phyloP scores from a whole-genome alignment of 1,140 invertebrate genomes.

The Eumaeus atala region DNA sequence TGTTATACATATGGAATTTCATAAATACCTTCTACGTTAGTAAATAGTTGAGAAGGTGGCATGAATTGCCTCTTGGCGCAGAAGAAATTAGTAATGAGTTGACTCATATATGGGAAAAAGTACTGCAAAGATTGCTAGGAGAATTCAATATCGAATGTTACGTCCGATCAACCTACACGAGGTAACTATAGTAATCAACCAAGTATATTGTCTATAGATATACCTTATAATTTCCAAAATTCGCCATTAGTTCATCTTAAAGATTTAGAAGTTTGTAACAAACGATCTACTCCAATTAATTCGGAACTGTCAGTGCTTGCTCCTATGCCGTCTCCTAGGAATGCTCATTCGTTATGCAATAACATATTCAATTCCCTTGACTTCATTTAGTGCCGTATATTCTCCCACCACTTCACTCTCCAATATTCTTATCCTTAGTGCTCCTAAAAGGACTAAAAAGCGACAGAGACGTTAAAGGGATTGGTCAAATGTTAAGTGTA shows the following conservation, averaged over 20 bases:
- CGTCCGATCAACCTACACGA: conserved; percentile 4
- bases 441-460: conserved; percentile 14
- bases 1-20: neutral
- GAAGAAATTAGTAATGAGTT: conserved; percentile 12
- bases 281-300: too few relatives aligned
- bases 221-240: conserved; percentile 11
- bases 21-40: conserved; percentile 5
- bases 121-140: neutral
- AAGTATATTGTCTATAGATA: conserved; percentile 11
- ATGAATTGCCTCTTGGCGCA: conserved; percentile 11
- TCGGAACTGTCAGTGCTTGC: neutral
- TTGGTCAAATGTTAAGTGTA: conserved; percentile 10
- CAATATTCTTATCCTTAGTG: too few relatives aligned
- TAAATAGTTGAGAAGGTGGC: neutral
- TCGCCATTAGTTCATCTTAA: too few relatives aligned
- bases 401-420: neutral
- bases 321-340: conserved; percentile 14
- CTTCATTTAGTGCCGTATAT: conserved; percentile 1
- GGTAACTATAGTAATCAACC: conserved; percentile 12
- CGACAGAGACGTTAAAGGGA: conserved; percentile 12
- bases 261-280: too few relatives aligned
- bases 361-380: conserved; percentile 1
- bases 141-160: conserved; percentile 11
- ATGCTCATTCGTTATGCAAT: conserved; percentile 11
- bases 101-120: conserved; percentile 12